phyloP scores from a whole-genome alignment of 2,797 vertebrate genomes.

The Sebastes taczanowskii region DNA sequence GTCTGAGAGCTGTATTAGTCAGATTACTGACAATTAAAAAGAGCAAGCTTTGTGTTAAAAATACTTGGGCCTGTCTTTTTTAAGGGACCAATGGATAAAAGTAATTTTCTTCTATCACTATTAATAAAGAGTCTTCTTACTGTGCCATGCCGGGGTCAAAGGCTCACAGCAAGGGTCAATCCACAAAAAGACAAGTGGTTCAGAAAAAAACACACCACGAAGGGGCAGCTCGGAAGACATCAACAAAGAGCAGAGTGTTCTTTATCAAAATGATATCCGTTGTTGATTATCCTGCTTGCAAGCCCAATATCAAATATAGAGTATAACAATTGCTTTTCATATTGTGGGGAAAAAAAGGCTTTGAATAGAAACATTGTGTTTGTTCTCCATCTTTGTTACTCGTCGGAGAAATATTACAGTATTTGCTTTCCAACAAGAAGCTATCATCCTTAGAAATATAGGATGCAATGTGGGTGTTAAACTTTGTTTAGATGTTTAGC shows the following conservation, averaged over 20 bases:
- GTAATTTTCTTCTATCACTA: background rate
- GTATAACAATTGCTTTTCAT: background rate
- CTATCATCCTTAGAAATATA: background rate
- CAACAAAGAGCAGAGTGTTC: background rate
- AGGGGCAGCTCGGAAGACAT: fast-evolving
- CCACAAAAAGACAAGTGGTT: background rate
- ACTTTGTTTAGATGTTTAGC: background rate
- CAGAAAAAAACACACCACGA: background rate
- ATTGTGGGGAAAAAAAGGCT: background rate
- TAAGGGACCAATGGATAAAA: background rate
- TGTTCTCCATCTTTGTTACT: background rate
- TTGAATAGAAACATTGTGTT: background rate
- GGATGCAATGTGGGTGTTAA: background rate
- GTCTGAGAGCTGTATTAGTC: slow-evolving; percentile 46
- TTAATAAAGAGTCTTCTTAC: background rate
- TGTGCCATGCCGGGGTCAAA: background rate
- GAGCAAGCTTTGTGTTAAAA: slow-evolving; percentile 25
- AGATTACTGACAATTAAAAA: slow-evolving; percentile 64
- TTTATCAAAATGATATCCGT: background rate
- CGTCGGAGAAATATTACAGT: background rate
- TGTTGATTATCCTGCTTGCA: background rate
- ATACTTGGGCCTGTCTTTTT: background rate
- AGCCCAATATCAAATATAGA: background rate
- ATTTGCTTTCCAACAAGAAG: background rate
- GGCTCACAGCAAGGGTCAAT: background rate